phyloP scores from a whole-genome alignment of 2,113 vertebrate species.

The Cephalopterus ornatus region DNA sequence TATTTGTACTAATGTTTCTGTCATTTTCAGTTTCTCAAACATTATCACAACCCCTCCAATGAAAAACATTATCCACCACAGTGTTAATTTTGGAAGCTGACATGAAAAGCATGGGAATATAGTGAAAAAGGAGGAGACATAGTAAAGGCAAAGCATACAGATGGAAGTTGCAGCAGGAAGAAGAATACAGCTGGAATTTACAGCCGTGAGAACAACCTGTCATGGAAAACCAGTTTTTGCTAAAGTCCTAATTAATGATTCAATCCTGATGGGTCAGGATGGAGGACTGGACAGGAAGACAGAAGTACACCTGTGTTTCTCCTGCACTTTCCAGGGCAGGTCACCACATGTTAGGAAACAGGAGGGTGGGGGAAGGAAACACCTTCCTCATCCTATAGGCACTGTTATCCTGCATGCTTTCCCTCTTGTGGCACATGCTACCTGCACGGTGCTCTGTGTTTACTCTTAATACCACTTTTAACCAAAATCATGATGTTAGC shows the following conservation, averaged over 20 bases:
- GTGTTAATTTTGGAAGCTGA: not conserved
- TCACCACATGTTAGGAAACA: not conserved
- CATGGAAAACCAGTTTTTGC: not conserved
- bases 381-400: fast-evolving
- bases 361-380: not conserved
- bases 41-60: not conserved
- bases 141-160: not conserved
- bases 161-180: not conserved
- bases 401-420: not conserved
- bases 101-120: not conserved
- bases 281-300: not conserved
- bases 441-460: not conserved
- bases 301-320: not conserved
- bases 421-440: not conserved
- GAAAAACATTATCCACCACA: not conserved
- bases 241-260: not conserved
- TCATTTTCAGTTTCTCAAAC: not conserved
- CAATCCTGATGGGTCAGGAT: not conserved
- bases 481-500: not conserved
- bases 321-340: not conserved
- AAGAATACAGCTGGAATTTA: conserved; percentile 7
- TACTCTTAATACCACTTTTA: not conserved
- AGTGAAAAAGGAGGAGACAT: not conserved
- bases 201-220: not conserved
- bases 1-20: not conserved